Percentiles rank a stretch among this genome's conserved stretches.
Evolutionary conservation across 2,888 invertebrate genomes (phyloP).

Genomic region (Nowickia ferox): DNA sequence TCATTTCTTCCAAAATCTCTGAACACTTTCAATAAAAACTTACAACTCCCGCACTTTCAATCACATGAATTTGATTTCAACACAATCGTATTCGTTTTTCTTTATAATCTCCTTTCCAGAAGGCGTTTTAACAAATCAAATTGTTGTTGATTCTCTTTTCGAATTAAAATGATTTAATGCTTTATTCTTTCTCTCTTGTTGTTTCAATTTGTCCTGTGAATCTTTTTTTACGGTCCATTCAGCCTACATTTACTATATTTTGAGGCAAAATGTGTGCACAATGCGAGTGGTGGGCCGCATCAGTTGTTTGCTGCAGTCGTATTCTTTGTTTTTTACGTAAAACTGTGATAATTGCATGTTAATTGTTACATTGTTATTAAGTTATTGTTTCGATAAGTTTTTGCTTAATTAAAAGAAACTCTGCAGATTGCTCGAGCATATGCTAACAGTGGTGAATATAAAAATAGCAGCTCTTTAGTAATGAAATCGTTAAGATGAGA

Average conservation of each 20-base stretch:
- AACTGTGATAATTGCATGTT: conserved; percentile 81
- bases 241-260: not conserved
- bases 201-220: conserved; percentile 48
- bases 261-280: not conserved
- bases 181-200: conserved; percentile 13
- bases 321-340: conserved; percentile 56
- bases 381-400: conserved; percentile 61
- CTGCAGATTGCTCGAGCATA: not conserved
- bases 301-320: conserved; percentile 62
- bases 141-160: conserved; percentile 60
- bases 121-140: conserved; percentile 68
- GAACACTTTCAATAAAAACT: conserved; percentile 11
- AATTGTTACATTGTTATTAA: conserved; percentile 78
- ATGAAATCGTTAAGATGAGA: not conserved
- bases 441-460: not conserved
- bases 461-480: not conserved
- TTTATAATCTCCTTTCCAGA: conserved; percentile 6
- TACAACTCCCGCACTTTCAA: conserved; percentile 51
- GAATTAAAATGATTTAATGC: conserved; percentile 67
- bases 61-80: conserved; percentile 7
- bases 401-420: conserved; percentile 56
- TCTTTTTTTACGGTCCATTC: conserved; percentile 2
- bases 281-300: not conserved
- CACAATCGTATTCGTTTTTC: not conserved
- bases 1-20: not conserved